phyloP scores from a whole-genome alignment of 2,888 invertebrate genomes.

The Anoncus sp. region DNA sequence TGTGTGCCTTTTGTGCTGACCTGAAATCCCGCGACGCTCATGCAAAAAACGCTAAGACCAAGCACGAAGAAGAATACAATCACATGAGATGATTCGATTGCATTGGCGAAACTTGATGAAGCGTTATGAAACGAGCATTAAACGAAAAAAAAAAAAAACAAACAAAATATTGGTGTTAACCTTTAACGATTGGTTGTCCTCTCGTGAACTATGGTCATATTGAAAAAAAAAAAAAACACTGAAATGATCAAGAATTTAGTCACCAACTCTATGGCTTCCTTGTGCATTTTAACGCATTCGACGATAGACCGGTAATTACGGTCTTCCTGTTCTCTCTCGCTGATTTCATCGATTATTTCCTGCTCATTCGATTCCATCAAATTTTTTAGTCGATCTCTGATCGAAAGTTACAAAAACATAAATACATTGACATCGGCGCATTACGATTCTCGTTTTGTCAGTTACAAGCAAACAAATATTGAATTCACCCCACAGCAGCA shows the following conservation, averaged over 20 bases:
- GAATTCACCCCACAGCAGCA: constrained; percentile 43
- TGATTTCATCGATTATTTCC: not conserved
- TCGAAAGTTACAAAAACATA: too few species aligned
- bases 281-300: constrained; percentile 60
- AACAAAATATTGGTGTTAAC: too few species aligned
- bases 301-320: constrained; percentile 34
- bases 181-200: too few species aligned
- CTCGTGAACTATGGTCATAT: too few species aligned
- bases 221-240: not conserved
- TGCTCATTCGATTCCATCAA: constrained; percentile 13
- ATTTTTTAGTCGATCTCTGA: constrained; percentile 30
- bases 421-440: too few species aligned
- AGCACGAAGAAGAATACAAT: constrained; percentile 48
- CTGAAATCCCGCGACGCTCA: constrained; percentile 58
- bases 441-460: not conserved
- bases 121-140: constrained; percentile 8
- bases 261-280: constrained; percentile 60
- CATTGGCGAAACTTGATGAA: constrained; percentile 43
- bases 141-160: not conserved
- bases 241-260: constrained; percentile 4
- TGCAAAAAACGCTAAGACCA: constrained; percentile 44
- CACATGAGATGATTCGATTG: constrained; percentile 52
- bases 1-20: constrained; percentile 11
- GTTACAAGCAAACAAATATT: not conserved
- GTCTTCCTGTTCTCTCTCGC: constrained; percentile 10